A percentile compares a stretch with the other conserved stretches of the same genome.
These are phyloP conservation scores for Zosterops hypoxanthus DNA, from an alignment of 2,113 vertebrate genomes.

Conservation along the genomic window DNA sequence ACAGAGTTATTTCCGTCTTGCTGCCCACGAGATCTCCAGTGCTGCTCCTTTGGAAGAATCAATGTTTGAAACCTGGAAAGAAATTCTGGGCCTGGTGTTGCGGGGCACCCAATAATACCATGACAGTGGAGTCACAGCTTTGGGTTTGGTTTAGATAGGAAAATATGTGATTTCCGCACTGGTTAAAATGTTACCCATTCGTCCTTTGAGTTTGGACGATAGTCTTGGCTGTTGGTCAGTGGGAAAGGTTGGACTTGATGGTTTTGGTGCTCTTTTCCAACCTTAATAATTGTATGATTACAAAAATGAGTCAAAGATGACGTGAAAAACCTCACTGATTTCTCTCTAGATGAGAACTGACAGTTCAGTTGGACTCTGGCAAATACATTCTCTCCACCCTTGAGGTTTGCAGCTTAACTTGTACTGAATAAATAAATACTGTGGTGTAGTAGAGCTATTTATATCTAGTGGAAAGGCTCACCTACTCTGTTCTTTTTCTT, in stretches of 20 bases:
- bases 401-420: neutral
- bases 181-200: neutral
- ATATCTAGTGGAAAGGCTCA: neutral
- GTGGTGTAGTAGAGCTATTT: neutral
- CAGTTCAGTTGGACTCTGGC: neutral
- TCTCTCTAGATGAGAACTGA: neutral
- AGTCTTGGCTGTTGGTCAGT: neutral
- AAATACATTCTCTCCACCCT: neutral
- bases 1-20: neutral
- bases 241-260: neutral
- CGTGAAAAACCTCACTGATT: neutral
- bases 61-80: neutral
- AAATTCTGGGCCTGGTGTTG: neutral
- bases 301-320: neutral
- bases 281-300: neutral
- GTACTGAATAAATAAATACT: neutral
- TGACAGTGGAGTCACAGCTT: neutral
- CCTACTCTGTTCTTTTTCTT: neutral
- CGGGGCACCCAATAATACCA: neutral
- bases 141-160: neutral
- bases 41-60: neutral
- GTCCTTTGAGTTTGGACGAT: neutral
- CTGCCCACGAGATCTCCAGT: neutral
- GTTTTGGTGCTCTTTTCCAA: neutral
- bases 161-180: rapidly evolving